Conservation (phyloP, 2,888 invertebrate genomes). For the Leptinotarsa tumamoca region DNA sequence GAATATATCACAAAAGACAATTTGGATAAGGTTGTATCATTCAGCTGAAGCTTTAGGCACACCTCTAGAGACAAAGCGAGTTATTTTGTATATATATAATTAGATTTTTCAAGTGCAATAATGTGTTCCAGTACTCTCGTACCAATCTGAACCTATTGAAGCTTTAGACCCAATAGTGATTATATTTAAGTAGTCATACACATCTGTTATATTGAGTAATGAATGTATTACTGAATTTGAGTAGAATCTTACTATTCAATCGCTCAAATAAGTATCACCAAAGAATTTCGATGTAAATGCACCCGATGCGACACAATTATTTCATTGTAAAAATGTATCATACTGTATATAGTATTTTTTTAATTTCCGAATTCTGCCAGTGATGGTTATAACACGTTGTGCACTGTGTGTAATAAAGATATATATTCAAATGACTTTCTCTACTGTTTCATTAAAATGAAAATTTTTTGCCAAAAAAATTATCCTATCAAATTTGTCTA, state of each 20-base stretch:
- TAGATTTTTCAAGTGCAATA: slow-evolving; percentile 7
- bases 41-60: background rate
- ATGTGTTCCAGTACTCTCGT: background rate
- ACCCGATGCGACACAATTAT: background rate
- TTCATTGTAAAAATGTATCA: slow-evolving; percentile 28
- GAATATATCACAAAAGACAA: slow-evolving; percentile 3
- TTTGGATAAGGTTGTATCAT: background rate
- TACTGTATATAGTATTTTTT: slow-evolving; percentile 24
- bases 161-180: background rate
- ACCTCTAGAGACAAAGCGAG: background rate
- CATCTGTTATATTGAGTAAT: too few species aligned
- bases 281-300: too few species aligned
- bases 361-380: slow-evolving; percentile 1
- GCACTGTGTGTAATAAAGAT: slow-evolving; percentile 19
- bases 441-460: background rate
- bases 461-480: too few species aligned
- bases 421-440: background rate
- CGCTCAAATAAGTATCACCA: too few species aligned
- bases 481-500: too few species aligned
- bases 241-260: too few species aligned
- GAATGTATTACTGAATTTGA: too few species aligned
- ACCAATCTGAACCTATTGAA: background rate
- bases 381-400: slow-evolving; percentile 14
- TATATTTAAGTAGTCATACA: too few species aligned
- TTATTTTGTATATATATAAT: background rate